Evolutionary conservation across 1,140 invertebrate genomes (phyloP), one percentile per base, ranked within the genome.

Genomic region (Adelges cooleyi): DNA sequence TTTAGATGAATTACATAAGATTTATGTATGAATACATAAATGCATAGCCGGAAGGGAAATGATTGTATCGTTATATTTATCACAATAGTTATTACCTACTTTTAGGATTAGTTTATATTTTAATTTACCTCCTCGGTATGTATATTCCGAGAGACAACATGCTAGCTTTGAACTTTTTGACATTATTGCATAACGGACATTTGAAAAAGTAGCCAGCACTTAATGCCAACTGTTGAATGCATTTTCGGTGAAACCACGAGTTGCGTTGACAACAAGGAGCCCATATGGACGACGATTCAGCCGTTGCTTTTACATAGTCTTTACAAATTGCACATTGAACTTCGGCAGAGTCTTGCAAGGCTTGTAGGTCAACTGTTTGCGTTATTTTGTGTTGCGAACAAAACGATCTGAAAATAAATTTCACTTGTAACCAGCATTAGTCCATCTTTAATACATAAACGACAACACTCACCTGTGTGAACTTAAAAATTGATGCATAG

Each of bases 201-300:
- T 83, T 84, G 70, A 86, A 85, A 71, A 84, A 85, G 70, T 85
- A 81, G 0, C 84, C 83, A 42, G 83, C 80, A 74, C 78, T 82
- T 20, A 78, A 67, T 3, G 84, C 82, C 66, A 83, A 74, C 74
- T 76, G 80, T 74, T 82, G 80, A 65, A 85, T 74, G 75, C 83
- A 84, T 25, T 68, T 69, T 44, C 79, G 72, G 72, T 84, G 82
- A 71, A 83, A 84, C 78, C 78, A 83, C 5, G 80, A 76, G 69
- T 79, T 79, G 65, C 79, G 79, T 65, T 76, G 77, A 70, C 82
- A 85, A 72, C 83, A 85, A 0, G 82, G 79, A 17, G 81, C 76
- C 75, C 79, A 78, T 11, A 84, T 66, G 3, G 79, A 79, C 33
- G 73, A 66, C 44, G 74, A 70, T 22, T 68, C 71, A 67, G 78